Conservation (phyloP, 2,888 invertebrate species). For the Phaonia tiefii region DNA sequence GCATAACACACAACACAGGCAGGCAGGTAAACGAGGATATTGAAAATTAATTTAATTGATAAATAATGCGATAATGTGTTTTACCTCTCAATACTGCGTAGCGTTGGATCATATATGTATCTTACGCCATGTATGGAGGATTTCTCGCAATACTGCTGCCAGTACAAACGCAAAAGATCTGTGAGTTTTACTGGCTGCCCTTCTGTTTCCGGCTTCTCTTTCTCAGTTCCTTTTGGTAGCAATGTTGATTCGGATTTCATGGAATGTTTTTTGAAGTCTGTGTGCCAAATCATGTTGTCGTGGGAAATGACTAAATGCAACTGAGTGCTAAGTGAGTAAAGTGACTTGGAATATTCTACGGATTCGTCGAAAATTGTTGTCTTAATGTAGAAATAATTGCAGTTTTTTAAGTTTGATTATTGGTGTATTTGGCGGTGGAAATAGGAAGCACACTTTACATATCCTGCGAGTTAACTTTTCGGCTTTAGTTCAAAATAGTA, state of each 20-base stretch:
- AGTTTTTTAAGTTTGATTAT: constrained; percentile 18
- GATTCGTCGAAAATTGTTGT: not conserved
- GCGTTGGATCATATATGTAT: constrained; percentile 74
- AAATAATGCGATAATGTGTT: constrained; percentile 30
- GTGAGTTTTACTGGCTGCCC: constrained; percentile 61
- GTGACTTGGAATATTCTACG: not conserved
- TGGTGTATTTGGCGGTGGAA: too few relatives aligned
- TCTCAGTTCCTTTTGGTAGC: not conserved
- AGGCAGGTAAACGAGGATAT: constrained; percentile 48
- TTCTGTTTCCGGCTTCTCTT: constrained; percentile 15
- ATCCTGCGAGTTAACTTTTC: constrained; percentile 1
- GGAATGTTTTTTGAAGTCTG: constrained; percentile 38
- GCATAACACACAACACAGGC: too few relatives aligned
- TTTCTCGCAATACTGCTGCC: constrained; percentile 75
- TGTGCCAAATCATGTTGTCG: constrained; percentile 59
- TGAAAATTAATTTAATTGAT: constrained; percentile 52
- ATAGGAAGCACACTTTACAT: not conserved
- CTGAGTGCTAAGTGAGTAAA: not conserved
- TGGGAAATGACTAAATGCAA: constrained; percentile 19
- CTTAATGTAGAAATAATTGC: constrained; percentile 65
- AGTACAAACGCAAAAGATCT: constrained; percentile 71
- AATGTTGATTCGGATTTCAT: constrained; percentile 11
- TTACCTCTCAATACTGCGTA: constrained; percentile 76
- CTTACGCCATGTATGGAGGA: constrained; percentile 78
- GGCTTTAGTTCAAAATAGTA: not conserved